phyloP scores from a whole-genome alignment of 30 jellyfish, hydroid and myxozoan species.

The Turritopsis dohrnii region DNA sequence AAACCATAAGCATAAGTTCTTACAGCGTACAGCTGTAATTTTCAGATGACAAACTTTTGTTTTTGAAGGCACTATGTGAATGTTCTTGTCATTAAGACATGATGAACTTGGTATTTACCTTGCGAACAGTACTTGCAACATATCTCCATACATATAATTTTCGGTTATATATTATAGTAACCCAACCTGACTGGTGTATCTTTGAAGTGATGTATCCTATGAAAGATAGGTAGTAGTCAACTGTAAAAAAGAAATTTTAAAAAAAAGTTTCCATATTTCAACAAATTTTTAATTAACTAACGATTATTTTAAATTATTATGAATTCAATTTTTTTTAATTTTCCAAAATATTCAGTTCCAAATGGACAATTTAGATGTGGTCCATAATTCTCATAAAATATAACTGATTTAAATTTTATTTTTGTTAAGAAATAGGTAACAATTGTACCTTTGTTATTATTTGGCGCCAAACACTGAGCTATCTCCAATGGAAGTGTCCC shows the following conservation, averaged over 20 bases:
- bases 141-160: conserved; percentile 62
- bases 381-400: conserved; percentile 1
- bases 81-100: too few relatives aligned
- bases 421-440: background rate
- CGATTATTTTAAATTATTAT: too few relatives aligned
- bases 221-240: conserved; percentile 14
- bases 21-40: too few relatives aligned
- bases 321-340: too few relatives aligned
- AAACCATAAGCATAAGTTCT: too few relatives aligned
- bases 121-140: conserved; percentile 41
- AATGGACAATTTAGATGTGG: too few relatives aligned
- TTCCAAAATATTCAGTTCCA: background rate
- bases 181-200: conserved; percentile 84
- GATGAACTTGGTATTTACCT: conserved; percentile 57
- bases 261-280: too few relatives aligned
- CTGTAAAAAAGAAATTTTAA: background rate
- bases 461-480: conserved; percentile 30
- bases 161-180: conserved; percentile 51
- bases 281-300: too few relatives aligned
- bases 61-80: too few relatives aligned
- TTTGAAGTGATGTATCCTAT: conserved; percentile 45
- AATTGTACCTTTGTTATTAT: conserved; percentile 43
- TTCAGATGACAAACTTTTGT: too few relatives aligned
- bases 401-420: background rate
- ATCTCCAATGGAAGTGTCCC: conserved; percentile 73